A percentile compares a stretch with the other conserved stretches of the same genome.
Evolutionary conservation across 1,140 invertebrate species (phyloP).

Genomic region (Aricia agestis): DNA sequence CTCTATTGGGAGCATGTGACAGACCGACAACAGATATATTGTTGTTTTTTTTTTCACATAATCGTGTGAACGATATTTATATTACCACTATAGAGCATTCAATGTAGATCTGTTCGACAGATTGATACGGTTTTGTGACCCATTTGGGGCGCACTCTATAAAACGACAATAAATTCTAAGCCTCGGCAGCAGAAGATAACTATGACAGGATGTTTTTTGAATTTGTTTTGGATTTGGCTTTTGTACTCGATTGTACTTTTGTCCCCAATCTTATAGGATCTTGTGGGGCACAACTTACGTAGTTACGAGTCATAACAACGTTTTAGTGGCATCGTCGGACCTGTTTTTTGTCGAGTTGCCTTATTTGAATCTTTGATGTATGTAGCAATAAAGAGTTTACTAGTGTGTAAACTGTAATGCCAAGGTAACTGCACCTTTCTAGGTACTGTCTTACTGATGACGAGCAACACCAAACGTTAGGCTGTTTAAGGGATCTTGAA

Average conservation of each 20-base stretch:
- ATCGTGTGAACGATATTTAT: slow-evolving; percentile 5
- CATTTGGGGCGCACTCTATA: neutral
- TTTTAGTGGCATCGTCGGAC: neutral
- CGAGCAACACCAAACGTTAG: too few relatives aligned
- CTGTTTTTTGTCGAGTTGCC: neutral
- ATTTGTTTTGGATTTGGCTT: neutral
- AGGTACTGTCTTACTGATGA: too few relatives aligned
- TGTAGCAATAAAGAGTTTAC: too few relatives aligned
- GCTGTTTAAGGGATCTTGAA: too few relatives aligned
- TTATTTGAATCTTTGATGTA: too few relatives aligned
- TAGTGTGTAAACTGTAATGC: neutral
- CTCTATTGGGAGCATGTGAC: slow-evolving; percentile 4
- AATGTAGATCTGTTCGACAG: neutral
- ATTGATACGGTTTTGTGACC: neutral
- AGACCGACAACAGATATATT: slow-evolving; percentile 11
- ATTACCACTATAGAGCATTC: neutral
- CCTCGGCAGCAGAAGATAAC: neutral
- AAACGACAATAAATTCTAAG: neutral
- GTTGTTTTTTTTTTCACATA: neutral
- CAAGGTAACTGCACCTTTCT: too few relatives aligned
- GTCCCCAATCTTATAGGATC: neutral
- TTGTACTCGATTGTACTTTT: neutral
- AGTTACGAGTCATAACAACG: neutral
- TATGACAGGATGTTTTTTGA: neutral
- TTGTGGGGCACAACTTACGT: neutral